Evolutionary conservation across 2,888 invertebrate species (phyloP), one percentile per base, ranked within the genome.

Genomic region (Leptopilina drosophilae): DNA sequence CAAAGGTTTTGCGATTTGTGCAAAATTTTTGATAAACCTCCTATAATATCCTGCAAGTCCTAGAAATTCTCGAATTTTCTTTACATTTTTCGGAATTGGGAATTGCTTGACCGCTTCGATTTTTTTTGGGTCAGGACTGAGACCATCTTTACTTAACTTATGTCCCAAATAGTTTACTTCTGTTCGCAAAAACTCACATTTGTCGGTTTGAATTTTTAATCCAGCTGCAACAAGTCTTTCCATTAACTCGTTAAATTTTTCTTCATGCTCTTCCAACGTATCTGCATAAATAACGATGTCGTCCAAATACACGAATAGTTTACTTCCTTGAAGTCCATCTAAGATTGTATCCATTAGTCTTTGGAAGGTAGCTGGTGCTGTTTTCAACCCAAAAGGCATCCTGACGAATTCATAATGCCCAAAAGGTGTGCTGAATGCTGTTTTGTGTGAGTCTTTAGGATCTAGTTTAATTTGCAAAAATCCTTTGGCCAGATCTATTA

Each of bases 1-100:
- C 0, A 81, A 11, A 8, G 79, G 79, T 76, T 76, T 75, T 6
- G 78, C 78, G 5, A 81, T 78, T 9, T 77, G 53, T 3, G 78
- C 64, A 20, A 79, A 79, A 8, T 77, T 33, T 67, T 81, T 76
- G 1, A 77, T 77, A 20, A 77, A 77, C 0, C 67, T 40, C 5
- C 77, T 14, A 9, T 77, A 77, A 14, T 67, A 77, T n/a, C 66
- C 77, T 0, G 40, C 59, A 4, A 77, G 12, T 6, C 77, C 77
- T 12, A 77, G 15, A 7, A 59, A 59, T 59, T 59, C 59, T 7
- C 59, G 15, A 4, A 59, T 5, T 0, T 59, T 59, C 7, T 59
- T 59, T 6, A 59, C 59, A 4, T 59, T 59, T 59, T 59, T 59
- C 3, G 59, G 59, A 4, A n/a, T 59, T 0, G 59, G 59, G 5